Percentiles rank a stretch among this genome's conserved stretches.
Evolutionary conservation across 2,113 vertebrate genomes (phyloP).

Genomic region (Lepidiolamprologus cunningtoni): DNA sequence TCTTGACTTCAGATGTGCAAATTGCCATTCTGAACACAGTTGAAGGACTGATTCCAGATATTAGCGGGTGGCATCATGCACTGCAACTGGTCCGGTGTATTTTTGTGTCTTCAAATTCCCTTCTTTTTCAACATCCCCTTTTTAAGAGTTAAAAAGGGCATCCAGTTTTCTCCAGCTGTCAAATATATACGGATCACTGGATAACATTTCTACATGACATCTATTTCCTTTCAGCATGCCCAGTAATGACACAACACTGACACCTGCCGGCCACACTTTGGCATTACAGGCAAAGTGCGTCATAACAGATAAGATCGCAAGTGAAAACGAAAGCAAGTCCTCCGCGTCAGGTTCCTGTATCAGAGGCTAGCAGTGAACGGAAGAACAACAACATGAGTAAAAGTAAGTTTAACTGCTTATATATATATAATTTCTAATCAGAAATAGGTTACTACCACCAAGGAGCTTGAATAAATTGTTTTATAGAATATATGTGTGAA

Average conservation of each 20-base stretch:
- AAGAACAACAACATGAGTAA: background rate
- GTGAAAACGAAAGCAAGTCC: slow-evolving; percentile 22
- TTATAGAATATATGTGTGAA: background rate
- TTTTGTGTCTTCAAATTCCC: background rate
- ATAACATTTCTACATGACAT: background rate
- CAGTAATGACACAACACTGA: background rate
- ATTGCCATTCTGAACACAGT: background rate
- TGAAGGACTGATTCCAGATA: background rate
- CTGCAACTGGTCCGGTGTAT: background rate
- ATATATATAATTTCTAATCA: background rate
- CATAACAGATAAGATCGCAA: background rate
- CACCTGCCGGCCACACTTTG: background rate
- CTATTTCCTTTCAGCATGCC: background rate
- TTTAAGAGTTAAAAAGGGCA: background rate
- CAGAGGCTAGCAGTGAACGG: background rate
- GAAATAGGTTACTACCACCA: background rate
- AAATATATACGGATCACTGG: background rate
- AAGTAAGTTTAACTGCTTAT: background rate
- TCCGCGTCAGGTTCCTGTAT: background rate
- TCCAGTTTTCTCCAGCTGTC: background rate
- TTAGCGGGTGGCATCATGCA: background rate
- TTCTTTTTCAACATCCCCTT: background rate
- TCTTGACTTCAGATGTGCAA: background rate
- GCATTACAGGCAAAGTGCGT: background rate
- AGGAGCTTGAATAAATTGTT: background rate